phyloP scores from a whole-genome alignment of 2,797 vertebrate species.

The Typhlichthys subterraneus region DNA sequence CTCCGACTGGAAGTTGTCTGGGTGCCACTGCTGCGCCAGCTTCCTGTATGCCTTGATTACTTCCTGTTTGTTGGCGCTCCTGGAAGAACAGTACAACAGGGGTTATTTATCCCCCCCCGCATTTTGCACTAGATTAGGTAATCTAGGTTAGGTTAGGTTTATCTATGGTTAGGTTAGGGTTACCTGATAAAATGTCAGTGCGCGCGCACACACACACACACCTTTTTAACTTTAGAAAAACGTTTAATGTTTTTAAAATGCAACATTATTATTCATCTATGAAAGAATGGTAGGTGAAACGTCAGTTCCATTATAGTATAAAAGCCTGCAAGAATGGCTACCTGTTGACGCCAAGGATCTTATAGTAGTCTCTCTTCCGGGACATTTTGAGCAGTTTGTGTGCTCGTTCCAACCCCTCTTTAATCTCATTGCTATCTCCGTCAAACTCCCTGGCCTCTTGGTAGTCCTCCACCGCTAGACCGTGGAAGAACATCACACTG shows the following conservation, averaged over 20 bases:
- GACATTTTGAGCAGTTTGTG: slow-evolving; percentile 85
- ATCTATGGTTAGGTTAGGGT: too few relatives aligned
- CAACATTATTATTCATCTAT: too few relatives aligned
- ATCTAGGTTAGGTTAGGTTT: too few relatives aligned
- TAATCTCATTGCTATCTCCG: slow-evolving; percentile 76
- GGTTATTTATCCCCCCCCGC: too few relatives aligned
- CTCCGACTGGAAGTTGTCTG: slow-evolving; percentile 86
- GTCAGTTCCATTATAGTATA: too few relatives aligned
- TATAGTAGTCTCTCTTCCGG: slow-evolving; percentile 85
- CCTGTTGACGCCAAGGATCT: slow-evolving; percentile 85
- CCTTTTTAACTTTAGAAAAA: too few relatives aligned
- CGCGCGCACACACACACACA: too few relatives aligned
- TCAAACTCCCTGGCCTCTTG: slow-evolving; percentile 84
- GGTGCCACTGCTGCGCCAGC: slow-evolving; percentile 87
- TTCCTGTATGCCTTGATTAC: slow-evolving; percentile 88
- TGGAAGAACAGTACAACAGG: slow-evolving; percentile 28
- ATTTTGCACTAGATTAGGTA: too few relatives aligned
- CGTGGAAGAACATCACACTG: neutral
- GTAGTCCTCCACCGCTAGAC: slow-evolving; percentile 83
- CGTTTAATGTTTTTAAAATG: too few relatives aligned
- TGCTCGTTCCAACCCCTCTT: slow-evolving; percentile 81
- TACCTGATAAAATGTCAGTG: too few relatives aligned
- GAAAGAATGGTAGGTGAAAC: neutral
- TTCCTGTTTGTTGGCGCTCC: slow-evolving; percentile 86
- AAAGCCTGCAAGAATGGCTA: slow-evolving; percentile 37